A percentile compares a stretch with the other conserved stretches of the same genome.
Evolutionary conservation across 2,113 vertebrate species (phyloP).

Genomic region (Salvator merianae): DNA sequence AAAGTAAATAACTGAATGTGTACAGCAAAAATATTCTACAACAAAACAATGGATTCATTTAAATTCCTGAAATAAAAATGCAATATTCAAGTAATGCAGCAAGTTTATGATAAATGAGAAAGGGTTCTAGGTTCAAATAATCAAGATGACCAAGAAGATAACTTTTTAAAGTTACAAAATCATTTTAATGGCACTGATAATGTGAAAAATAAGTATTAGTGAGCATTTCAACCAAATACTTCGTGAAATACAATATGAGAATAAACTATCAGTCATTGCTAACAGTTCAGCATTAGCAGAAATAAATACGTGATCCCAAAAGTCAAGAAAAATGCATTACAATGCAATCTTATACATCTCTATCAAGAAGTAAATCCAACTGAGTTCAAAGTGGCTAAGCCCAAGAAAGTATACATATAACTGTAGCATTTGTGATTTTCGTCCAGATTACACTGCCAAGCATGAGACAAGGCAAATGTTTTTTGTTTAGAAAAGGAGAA

Average conservation of each 20-base stretch:
- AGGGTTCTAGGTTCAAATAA: too few relatives aligned
- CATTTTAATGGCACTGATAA: background rate
- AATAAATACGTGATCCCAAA: background rate
- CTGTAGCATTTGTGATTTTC: background rate
- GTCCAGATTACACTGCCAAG: background rate
- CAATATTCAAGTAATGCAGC: background rate
- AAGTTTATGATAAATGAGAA: background rate
- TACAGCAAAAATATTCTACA: too few relatives aligned
- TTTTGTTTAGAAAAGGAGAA: background rate
- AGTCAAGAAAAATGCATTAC: background rate
- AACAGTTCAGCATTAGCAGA: background rate
- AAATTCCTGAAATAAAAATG: too few relatives aligned
- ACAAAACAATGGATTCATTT: too few relatives aligned
- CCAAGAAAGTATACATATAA: background rate
- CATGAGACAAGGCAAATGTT: background rate
- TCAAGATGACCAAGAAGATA: too few relatives aligned
- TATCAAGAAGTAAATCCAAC: background rate
- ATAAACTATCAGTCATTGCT: background rate
- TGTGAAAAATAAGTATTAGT: background rate
- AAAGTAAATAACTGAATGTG: too few relatives aligned
- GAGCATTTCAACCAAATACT: background rate
- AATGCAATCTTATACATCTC: background rate
- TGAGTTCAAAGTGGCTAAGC: background rate
- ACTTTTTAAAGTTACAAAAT: background rate
- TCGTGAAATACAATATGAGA: background rate